Percentiles rank a stretch among this genome's conserved stretches.
phyloP scores from a whole-genome alignment of 2,888 invertebrate genomes.

The Melanostoma scalare region DNA sequence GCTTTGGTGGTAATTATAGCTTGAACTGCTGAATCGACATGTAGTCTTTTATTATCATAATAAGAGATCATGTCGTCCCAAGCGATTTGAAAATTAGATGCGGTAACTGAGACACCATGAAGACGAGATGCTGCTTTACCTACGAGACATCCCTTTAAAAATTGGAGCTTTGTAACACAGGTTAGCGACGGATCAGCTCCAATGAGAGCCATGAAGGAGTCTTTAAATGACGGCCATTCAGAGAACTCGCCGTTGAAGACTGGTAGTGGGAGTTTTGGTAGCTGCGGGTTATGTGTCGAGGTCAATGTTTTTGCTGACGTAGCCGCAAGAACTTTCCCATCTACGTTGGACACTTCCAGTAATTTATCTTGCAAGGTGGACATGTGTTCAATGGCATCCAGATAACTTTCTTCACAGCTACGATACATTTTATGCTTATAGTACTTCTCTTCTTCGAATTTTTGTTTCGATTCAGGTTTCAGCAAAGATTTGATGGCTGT shows the following conservation, averaged over 20 bases:
- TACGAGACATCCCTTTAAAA: conserved; percentile 16
- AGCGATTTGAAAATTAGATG: conserved; percentile 18
- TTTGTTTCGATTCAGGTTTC: background rate
- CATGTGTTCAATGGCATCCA: background rate
- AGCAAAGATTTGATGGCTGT: conserved; percentile 1
- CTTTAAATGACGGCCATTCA: conserved; percentile 10
- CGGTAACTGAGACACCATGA: background rate
- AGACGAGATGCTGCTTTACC: conserved; percentile 6
- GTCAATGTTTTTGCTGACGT: background rate
- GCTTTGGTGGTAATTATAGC: conserved; percentile 17
- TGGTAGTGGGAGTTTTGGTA: background rate
- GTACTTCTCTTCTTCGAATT: conserved; percentile 11
- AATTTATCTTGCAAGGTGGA: background rate
- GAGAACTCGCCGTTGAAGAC: too few relatives aligned
- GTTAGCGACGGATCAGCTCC: conserved; percentile 11
- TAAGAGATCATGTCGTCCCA: conserved; percentile 29
- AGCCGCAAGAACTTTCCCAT: background rate
- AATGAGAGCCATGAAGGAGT: conserved; percentile 3
- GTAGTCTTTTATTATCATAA: conserved; percentile 30
- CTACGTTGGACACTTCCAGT: background rate
- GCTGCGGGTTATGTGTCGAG: background rate
- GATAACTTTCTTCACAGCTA: conserved; percentile 3
- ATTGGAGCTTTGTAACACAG: conserved; percentile 32
- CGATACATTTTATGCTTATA: background rate
- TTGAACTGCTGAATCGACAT: conserved; percentile 19